These are phyloP conservation scores for Monochamus alternatus DNA, from an alignment of 2,888 invertebrate species.

Conservation along the genomic window DNA sequence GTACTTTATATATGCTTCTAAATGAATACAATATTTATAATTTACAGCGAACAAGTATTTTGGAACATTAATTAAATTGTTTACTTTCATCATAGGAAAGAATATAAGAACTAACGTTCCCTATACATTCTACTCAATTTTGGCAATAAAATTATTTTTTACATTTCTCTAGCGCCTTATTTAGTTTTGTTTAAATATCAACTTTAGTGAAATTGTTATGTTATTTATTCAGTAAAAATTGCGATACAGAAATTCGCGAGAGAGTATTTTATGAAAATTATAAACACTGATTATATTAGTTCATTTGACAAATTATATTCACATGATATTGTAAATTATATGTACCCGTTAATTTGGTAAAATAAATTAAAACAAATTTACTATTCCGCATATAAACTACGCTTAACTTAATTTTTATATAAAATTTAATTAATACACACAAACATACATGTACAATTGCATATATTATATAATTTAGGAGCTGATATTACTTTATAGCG, in stretches of 20 bases:
- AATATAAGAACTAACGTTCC: no score
- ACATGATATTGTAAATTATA: not conserved
- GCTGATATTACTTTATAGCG: not conserved
- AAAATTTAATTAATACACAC: not conserved
- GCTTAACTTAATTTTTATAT: conserved; percentile 3
- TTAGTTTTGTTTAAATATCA: no score
- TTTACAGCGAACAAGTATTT: no score
- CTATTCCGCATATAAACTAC: not conserved
- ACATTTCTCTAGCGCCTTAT: no score
- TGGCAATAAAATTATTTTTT: no score
- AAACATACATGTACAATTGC: not conserved
- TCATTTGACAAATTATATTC: not conserved
- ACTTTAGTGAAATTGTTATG: not conserved
- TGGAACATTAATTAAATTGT: no score
- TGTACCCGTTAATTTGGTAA: not conserved
- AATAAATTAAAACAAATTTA: not conserved
- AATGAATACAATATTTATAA: no score
- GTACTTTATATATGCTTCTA: no score
- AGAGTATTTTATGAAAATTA: not conserved
- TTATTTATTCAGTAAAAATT: not conserved
- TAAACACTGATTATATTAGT: not conserved
- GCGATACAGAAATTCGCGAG: not conserved
- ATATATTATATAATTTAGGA: not conserved
- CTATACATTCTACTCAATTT: no score
- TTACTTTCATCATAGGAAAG: no score